Base-by-base conservation (phyloP, 2,888 invertebrate genomes). In the Sarcophaga rosellei region DNA sequence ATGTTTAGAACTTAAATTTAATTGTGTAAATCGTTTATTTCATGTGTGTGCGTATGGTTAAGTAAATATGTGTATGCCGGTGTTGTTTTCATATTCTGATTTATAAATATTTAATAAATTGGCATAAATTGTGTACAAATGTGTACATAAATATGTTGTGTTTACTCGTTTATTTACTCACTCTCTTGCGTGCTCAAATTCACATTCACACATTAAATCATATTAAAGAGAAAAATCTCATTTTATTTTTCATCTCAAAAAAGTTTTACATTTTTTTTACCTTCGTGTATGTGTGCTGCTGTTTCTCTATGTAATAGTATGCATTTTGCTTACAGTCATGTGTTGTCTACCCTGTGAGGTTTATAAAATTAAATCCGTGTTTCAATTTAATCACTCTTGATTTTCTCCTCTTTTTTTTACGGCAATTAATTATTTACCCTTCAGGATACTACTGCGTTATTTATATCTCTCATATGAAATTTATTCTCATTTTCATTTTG, bases 91-190 rank as follows among this genome's bases (percentile, higher is more conserved):
- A 75, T 72, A 83, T 86, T 86, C 80, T 73, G 86, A 86, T 77
- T 86, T 86, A 86, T 86, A 86, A 83, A 86, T 86, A 76, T 77
- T 86, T 83, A 83, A 86, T 86, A 77, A 81, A 80, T 83, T 86
- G 83, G 61, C 86, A 81, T 77, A 83, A 86, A 83, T 69, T 78
- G 62, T 61, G 11, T 66, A 73, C 44, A 21, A 72, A 76, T 44
- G 23, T 74, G 17, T 20, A 1, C 12, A 70, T 84, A 44, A 59
- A 74, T 69, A 35, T 35, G 63, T 68, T 78, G 20, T 35, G 20
- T 35, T 63, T 70, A 81, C 47, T 70, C 76, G 73, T 61, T 59
- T 57, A 70, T 10, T 63, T 45, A 65, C n/a, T 47, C 25, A 5
- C 62, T 57, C 17, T 73, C 45, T 23, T 3, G 20, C 12, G 20